Percentiles rank a stretch among this genome's conserved stretches.
phyloP scores from a whole-genome alignment of 2,797 vertebrate species.

The Triplophysa bombifrons region DNA sequence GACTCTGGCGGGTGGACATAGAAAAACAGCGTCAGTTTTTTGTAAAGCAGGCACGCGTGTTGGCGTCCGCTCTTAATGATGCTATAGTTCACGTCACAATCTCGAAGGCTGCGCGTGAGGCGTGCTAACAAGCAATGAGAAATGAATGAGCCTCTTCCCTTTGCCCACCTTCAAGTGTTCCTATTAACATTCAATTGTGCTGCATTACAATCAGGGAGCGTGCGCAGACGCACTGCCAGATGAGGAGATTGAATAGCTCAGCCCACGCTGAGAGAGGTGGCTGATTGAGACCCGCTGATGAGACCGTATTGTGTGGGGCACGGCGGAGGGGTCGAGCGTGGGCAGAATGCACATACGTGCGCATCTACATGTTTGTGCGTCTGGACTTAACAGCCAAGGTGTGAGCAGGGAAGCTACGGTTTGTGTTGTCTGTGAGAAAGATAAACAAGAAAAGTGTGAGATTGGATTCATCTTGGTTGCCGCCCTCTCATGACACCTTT shows the following conservation, averaged over 20 bases:
- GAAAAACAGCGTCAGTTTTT: conserved; percentile 37
- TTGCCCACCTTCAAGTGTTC: conserved; percentile 64
- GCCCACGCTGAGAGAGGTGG: conserved; percentile 68
- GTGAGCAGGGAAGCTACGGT: conserved; percentile 18
- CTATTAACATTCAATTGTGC: conserved; percentile 72
- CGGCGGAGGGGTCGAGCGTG: conserved; percentile 30
- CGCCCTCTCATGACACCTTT: conserved; percentile 2
- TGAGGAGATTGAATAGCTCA: conserved; percentile 71
- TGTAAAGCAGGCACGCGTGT: conserved; percentile 21
- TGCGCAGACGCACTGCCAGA: conserved; percentile 68
- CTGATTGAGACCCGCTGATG: conserved; percentile 69
- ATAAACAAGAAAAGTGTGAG: conserved; percentile 23
- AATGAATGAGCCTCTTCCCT: conserved; percentile 60
- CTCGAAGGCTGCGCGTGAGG: conserved; percentile 58
- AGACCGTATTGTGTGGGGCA: conserved; percentile 64
- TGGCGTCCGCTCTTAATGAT: conserved; percentile 17
- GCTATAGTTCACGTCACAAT: conserved; percentile 53
- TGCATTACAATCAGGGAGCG: conserved; percentile 75
- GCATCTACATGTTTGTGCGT: conserved; percentile 30
- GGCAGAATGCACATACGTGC: conserved; percentile 60
- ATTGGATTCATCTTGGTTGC: conserved; percentile 36
- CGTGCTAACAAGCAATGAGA: conserved; percentile 56
- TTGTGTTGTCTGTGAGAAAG: conserved; percentile 18
- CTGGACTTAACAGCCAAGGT: neutral
- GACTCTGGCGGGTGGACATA: conserved; percentile 12